A percentile compares a stretch with the other conserved stretches of the same genome.
These are phyloP conservation scores for Auanema sp. DNA, from an alignment of 2,888 invertebrate genomes.

Conservation along the genomic window DNA sequence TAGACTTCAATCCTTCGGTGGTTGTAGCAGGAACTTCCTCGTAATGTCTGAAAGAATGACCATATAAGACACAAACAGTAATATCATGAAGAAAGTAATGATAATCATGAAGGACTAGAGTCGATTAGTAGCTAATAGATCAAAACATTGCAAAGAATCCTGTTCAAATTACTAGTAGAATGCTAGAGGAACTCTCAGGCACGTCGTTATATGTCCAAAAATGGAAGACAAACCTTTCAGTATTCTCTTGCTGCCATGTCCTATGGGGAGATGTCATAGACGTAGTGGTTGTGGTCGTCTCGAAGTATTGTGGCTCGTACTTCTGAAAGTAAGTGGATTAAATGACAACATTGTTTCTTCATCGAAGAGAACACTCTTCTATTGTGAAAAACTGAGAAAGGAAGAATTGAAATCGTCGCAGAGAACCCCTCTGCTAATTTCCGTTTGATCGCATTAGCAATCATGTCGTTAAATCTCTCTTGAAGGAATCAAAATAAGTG, in stretches of 20 bases:
- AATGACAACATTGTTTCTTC: too few species aligned
- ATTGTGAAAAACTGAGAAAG: too few species aligned
- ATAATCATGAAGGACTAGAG: too few species aligned
- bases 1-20: background rate
- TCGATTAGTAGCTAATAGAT: too few species aligned
- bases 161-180: too few species aligned
- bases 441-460: too few species aligned
- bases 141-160: too few species aligned
- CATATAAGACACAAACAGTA: background rate
- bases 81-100: too few species aligned
- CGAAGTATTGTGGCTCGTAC: slow-evolving; percentile 33
- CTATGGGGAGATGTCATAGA: slow-evolving; percentile 22
- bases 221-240: slow-evolving; percentile 13
- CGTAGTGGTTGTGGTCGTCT: slow-evolving; percentile 33
- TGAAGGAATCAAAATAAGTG: background rate
- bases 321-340: slow-evolving; percentile 1
- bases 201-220: background rate
- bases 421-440: too few species aligned
- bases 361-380: too few species aligned
- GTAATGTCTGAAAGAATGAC: slow-evolving; percentile 17
- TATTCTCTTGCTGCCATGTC: slow-evolving; percentile 22
- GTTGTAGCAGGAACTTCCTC: slow-evolving; percentile 7
- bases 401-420: too few species aligned
- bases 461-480: background rate
- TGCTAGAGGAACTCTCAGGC: too few species aligned